Evolutionary conservation across 2,797 vertebrate genomes (phyloP).

Genomic region (Chelon auratus): DNA sequence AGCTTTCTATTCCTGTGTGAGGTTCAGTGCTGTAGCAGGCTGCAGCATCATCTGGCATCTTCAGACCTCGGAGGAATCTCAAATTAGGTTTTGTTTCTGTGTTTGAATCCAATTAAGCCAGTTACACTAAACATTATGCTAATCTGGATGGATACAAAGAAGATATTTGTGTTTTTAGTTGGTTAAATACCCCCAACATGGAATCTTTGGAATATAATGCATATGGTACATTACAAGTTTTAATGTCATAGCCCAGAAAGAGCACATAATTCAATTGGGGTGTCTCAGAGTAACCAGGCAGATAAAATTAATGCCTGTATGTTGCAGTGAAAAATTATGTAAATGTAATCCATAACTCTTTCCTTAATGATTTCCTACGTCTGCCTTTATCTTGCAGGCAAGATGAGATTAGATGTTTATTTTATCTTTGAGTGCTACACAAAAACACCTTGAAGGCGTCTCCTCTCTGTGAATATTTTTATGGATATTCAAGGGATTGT

Average conservation of each 20-base stretch:
- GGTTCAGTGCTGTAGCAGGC: background rate
- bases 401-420: slow-evolving; percentile 35
- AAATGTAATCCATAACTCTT: slow-evolving; percentile 30
- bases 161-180: background rate
- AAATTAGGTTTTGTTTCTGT: slow-evolving; percentile 21
- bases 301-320: slow-evolving; percentile 18
- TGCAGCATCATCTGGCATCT: slow-evolving; percentile 9
- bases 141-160: background rate
- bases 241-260: background rate
- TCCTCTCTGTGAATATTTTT: slow-evolving; percentile 30
- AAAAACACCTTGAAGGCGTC: slow-evolving; percentile 34
- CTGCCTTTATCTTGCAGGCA: slow-evolving; percentile 26
- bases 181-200: background rate
- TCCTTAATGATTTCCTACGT: slow-evolving; percentile 24
- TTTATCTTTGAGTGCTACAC: slow-evolving; percentile 30
- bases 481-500: background rate
- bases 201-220: background rate
- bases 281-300: background rate
- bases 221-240: background rate
- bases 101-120: slow-evolving; percentile 32
- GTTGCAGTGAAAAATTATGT: slow-evolving; percentile 19
- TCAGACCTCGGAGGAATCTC: slow-evolving; percentile 19
- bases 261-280: slow-evolving; percentile 5
- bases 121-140: slow-evolving; percentile 1
- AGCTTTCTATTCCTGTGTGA: background rate